Evolutionary conservation across 2,113 vertebrate species (phyloP).

Genomic region (Megaleporinus macrocephalus): DNA sequence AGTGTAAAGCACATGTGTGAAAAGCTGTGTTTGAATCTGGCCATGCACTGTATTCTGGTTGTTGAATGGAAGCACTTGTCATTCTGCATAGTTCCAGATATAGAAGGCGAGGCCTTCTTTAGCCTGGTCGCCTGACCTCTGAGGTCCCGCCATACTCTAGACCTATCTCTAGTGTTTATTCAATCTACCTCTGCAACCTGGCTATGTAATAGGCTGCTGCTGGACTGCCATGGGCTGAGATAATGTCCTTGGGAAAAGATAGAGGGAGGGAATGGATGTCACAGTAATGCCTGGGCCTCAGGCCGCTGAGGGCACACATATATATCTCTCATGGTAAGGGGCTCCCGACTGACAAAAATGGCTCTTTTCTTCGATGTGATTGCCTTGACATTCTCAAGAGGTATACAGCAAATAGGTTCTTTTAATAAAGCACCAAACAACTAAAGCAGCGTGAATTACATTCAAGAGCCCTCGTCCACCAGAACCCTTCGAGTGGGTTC

Average conservation of each 20-base stretch:
- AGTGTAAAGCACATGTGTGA: background rate
- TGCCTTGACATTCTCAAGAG: constrained; percentile 47
- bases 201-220: constrained; percentile 41
- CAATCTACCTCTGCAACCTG: constrained; percentile 22
- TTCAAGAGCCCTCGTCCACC: constrained; percentile 53
- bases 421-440: constrained; percentile 26
- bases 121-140: constrained; percentile 24
- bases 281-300: constrained; percentile 26
- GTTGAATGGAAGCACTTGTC: constrained; percentile 16
- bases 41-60: background rate
- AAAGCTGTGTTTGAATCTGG: background rate
- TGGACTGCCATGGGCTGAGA: constrained; percentile 24
- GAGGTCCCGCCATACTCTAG: constrained; percentile 13
- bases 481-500: constrained; percentile 27
- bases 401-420: constrained; percentile 32
- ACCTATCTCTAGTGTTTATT: constrained; percentile 50
- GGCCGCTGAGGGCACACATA: constrained; percentile 38
- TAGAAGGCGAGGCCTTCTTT: constrained; percentile 28
- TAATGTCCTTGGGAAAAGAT: constrained; percentile 49
- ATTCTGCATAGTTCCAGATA: constrained; percentile 26
- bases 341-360: constrained; percentile 45
- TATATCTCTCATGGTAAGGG: constrained; percentile 48
- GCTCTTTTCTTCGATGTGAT: constrained; percentile 56
- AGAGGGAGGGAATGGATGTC: constrained; percentile 53
- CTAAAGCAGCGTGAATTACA: constrained; percentile 26